Percentiles rank a stretch among this genome's conserved stretches.
Evolutionary conservation across 2,113 vertebrate species (phyloP).

Genomic region (Phyllostomus discolor): DNA sequence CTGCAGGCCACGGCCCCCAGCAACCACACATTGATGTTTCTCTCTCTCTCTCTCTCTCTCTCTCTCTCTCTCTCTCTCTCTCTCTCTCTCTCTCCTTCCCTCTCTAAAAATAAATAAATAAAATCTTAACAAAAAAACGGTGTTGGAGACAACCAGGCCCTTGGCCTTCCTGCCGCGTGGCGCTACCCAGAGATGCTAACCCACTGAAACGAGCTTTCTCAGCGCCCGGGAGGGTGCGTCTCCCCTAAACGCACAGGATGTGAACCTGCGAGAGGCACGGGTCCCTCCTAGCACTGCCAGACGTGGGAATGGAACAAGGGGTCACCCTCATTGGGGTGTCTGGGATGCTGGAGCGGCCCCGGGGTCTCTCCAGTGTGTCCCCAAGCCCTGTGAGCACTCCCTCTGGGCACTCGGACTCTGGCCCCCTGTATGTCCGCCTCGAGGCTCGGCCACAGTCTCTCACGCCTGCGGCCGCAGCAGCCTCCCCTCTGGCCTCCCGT

Average conservation of each 20-base stretch:
- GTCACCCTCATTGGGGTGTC: no score
- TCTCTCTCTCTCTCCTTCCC: no score
- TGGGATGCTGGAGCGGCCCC: not conserved
- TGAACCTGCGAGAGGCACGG: not conserved
- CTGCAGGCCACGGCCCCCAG: no score
- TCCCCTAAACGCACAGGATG: accelerated
- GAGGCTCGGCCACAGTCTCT: not conserved
- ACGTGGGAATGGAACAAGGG: not conserved
- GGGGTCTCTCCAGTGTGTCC: not conserved
- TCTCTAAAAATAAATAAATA: no score
- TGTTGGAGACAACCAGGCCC: not conserved
- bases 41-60: no score
- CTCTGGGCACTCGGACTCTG: not conserved
- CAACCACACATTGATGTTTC: no score
- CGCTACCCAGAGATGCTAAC: accelerated
- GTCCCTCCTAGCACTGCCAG: not conserved
- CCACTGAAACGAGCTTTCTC: not conserved
- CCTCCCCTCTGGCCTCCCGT: not conserved
- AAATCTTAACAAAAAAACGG: not conserved
- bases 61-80: no score
- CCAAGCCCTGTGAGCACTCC: not conserved
- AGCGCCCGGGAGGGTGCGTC: not conserved
- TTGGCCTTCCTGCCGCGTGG: not conserved
- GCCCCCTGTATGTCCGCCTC: not conserved
- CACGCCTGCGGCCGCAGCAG: not conserved